These are phyloP conservation scores for Bufotes viridis DNA, from an alignment of 2,797 vertebrate species.

Conservation along the genomic window DNA sequence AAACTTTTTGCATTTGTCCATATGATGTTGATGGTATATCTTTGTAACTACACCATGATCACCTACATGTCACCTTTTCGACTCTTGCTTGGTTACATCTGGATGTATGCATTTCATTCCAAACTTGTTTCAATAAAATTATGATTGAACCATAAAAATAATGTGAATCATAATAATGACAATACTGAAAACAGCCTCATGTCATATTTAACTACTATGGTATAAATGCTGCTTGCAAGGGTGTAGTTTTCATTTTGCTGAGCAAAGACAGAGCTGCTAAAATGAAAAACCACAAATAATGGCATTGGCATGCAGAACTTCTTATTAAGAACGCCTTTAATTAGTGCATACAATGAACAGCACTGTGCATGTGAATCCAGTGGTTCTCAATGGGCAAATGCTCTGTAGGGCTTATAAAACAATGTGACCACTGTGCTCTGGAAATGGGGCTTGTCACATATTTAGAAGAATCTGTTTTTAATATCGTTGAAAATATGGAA, in stretches of 20 bases:
- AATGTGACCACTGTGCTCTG: conserved; percentile 48
- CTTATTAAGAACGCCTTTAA: conserved; percentile 46
- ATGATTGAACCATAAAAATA: not conserved
- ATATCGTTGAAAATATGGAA: conserved; percentile 51
- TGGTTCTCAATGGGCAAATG: conserved; percentile 48
- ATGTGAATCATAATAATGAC: not conserved
- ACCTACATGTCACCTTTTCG: too few relatives aligned
- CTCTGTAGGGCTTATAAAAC: conserved; percentile 30
- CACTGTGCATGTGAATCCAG: conserved; percentile 48
- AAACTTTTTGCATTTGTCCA: too few relatives aligned
- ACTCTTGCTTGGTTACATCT: too few relatives aligned
- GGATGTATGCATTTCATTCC: too few relatives aligned
- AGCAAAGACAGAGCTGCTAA: conserved; percentile 11
- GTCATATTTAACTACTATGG: conserved; percentile 28
- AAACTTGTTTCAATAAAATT: too few relatives aligned
- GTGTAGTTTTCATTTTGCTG: not conserved
- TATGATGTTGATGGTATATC: too few relatives aligned
- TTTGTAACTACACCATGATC: too few relatives aligned
- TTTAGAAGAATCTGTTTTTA: conserved; percentile 57
- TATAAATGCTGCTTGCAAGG: not conserved
- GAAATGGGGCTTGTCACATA: conserved; percentile 52
- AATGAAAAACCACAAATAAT: conserved; percentile 43
- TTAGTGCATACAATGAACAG: conserved; percentile 49
- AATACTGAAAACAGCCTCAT: not conserved
- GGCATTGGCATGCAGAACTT: conserved; percentile 44